Conservation (phyloP, 2,888 invertebrate species). For the Mycalesis mineus region DNA sequence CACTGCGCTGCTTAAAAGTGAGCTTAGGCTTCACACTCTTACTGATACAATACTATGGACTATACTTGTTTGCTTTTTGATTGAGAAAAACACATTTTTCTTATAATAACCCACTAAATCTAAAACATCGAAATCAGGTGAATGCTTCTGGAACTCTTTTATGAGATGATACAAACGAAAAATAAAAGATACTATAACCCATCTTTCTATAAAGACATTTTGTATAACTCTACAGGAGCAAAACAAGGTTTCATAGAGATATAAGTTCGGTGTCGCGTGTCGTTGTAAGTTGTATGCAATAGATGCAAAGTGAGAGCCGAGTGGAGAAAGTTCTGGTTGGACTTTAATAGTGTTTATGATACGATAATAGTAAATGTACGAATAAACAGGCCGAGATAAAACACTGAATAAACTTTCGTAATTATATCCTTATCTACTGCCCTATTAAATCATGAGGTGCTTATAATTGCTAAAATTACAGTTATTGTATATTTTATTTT, state of each 20-base stretch:
- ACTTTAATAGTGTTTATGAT: slow-evolving; percentile 9
- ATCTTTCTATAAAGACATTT: neutral
- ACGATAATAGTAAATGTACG: slow-evolving; percentile 1
- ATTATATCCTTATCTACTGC: neutral
- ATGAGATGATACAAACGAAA: no score
- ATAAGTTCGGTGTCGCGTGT: slow-evolving; percentile 2
- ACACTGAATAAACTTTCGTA: neutral
- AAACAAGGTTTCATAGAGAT: neutral
- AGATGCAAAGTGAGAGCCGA: neutral
- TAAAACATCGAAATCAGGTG: no score
- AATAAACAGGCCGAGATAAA: slow-evolving; percentile 4
- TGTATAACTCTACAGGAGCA: neutral
- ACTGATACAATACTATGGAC: no score
- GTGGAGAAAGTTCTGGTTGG: neutral
- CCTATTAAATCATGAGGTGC: neutral
- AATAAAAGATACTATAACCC: no score
- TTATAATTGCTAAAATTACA: no score
- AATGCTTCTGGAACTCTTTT: no score
- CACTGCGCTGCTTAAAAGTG: no score
- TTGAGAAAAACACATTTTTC: no score
- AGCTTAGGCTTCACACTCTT: no score
- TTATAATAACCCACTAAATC: no score
- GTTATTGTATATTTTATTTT: no score
- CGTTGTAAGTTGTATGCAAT: slow-evolving; percentile 7
- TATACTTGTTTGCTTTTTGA: no score